Evolutionary conservation across 2,797 vertebrate genomes (phyloP).

Genomic region (Hafferia zeledoni): DNA sequence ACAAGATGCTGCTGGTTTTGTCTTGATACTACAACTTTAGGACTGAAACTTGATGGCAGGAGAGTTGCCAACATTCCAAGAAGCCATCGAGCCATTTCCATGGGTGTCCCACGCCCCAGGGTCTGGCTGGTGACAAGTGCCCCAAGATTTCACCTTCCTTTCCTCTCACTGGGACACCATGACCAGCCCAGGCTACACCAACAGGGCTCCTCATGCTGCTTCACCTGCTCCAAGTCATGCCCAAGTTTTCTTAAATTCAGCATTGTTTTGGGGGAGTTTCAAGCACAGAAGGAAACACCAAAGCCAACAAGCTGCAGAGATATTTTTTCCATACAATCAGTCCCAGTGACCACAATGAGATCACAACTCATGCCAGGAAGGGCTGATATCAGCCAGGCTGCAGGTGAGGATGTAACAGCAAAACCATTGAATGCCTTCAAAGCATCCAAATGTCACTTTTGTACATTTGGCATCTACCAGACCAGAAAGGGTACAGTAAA

Average conservation of each 20-base stretch:
- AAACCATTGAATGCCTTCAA: neutral
- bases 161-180: fast-evolving
- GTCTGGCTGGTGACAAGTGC: neutral
- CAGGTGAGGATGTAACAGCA: neutral
- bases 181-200: neutral
- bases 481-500: neutral
- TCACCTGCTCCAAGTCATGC: fast-evolving
- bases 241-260: fast-evolving
- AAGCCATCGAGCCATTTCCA: fast-evolving
- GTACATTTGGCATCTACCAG: fast-evolving
- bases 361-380: fast-evolving
- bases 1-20: neutral
- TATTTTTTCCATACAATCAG: fast-evolving
- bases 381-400: neutral
- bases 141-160: neutral
- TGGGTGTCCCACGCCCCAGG: fast-evolving
- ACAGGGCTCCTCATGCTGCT: fast-evolving
- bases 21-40: neutral
- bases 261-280: fast-evolving
- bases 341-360: fast-evolving
- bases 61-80: neutral
- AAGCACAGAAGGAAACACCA: fast-evolving
- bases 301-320: fast-evolving
- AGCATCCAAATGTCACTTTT: fast-evolving
- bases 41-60: neutral